Evolutionary conservation across 2,888 invertebrate species (phyloP), one percentile per base, ranked within the genome.

Genomic region (Phymatocera aterrima): DNA sequence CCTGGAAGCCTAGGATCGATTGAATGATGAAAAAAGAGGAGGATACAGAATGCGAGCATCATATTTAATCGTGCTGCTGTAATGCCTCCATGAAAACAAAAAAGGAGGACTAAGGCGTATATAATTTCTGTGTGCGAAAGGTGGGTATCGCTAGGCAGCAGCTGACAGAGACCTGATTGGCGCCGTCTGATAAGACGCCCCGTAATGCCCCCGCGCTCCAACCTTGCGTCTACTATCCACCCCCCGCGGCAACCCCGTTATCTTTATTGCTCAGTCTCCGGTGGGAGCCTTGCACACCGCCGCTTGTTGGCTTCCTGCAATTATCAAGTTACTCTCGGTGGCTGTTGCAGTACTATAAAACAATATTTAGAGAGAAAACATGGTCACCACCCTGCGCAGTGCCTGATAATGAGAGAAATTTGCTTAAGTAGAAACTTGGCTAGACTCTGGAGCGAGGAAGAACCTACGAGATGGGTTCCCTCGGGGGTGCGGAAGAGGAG

Each of bases 351-450:
- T 83, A 79, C 75, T 80, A 79, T 65, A 81, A 80, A 83, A 84
- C 83, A 81, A 83, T 87, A 84, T 88, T 88, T 88, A 85, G 82
- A 84, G 80, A 80, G 85, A 82, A 88, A 88, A 87, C 84, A 86
- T 78, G 77, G 82, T 80, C 80, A 83, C 83, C 82, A 2, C 8
- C 54, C 24, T 1, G 4, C n/a, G 1, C 4, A 34, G 34, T 18
- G 6, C 31, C 34, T 61, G 31, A 34, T 61, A 34, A 61, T n/a
- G 4, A 61, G 61, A 12, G 1, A 15, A 57, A 57, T 57, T 21
- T 24, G 6, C 54, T 2, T 57, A 28, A 54, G 15, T 28, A 24
- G 24, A 21, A 51, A 18, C 24, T 2, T 1, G 5, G 0, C 6
- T 2, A 51, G 51, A 21, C n/a, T n/a, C n/a, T n/a, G n/a, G 12